Evolutionary conservation across 2,888 invertebrate genomes (phyloP).

Genomic region (Dasysyrphus tricinctus): DNA sequence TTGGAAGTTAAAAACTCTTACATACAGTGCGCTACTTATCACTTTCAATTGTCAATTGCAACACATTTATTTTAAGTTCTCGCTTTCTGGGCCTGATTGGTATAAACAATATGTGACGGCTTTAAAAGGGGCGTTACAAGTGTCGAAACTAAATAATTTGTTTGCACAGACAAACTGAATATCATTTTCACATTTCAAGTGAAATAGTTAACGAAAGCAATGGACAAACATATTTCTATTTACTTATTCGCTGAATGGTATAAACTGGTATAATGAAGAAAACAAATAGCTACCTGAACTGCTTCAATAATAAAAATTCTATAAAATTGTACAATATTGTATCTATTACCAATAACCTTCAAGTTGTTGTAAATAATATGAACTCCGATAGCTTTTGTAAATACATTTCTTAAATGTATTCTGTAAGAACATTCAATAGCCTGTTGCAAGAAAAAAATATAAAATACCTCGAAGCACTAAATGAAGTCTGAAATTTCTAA

Average conservation of each 20-base stretch:
- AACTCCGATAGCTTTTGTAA: not conserved
- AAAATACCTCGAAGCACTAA: not conserved
- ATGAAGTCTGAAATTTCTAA: slow-evolving; percentile 11
- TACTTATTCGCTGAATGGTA: not conserved
- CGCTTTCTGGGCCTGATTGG: too few relatives aligned
- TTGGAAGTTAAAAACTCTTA: too few relatives aligned
- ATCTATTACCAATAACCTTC: slow-evolving; percentile 2
- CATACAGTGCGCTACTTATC: too few relatives aligned
- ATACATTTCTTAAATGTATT: not conserved
- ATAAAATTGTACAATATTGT: not conserved
- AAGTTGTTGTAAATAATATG: not conserved
- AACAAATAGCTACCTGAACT: not conserved
- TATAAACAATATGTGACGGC: too few relatives aligned
- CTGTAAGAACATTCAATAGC: not conserved
- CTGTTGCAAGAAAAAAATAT: not conserved
- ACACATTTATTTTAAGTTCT: too few relatives aligned
- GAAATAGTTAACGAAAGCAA: not conserved
- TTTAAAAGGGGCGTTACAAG: not conserved
- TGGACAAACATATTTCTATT: not conserved
- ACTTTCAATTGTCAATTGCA: too few relatives aligned
- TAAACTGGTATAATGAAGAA: not conserved
- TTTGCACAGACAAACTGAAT: not conserved
- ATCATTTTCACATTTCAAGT: not conserved
- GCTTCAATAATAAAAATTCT: not conserved
- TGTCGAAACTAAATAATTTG: not conserved